Evolutionary conservation across 1,140 invertebrate species (phyloP), one percentile per base, ranked within the genome.

Genomic region (Drosophila rufa): DNA sequence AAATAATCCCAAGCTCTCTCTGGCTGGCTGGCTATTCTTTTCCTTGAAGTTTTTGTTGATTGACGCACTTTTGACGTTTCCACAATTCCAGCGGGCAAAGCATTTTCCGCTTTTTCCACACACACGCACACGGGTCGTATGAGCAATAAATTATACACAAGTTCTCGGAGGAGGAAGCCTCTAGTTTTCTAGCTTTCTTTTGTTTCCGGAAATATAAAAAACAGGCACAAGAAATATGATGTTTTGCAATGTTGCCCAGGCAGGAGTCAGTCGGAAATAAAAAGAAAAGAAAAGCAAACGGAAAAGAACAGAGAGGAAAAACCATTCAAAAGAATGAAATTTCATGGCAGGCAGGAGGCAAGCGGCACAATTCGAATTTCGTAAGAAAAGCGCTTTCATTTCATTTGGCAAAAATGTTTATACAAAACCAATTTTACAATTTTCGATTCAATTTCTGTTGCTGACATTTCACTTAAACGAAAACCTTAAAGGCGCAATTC

Each of bases 381-480:
- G 74, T 83, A 89, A 87, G 84, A 87, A 89, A 87, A 87, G 77
- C 81, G 86, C 89, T 87, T 87, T 87, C 84, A 87, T 87, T 86
- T 86, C 82, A 87, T 86, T 87, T 87, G 77, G 84, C 81, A 90
- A 90, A 89, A 89, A 89, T 89, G 80, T 84, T 89, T 89, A 89
- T 89, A 90, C 85, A 90, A 90, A 90, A 90, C 85, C 85, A 90
- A 90, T 90, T 90, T 90, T 90, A 90, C 85, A 90, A 90, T 90
- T 89, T 90, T 90, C 85, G 80, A 86, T 91, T 91, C 87, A 91
- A 91, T 91, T 91, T 91, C 86, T 91, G 86, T 74, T 80, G 70
- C 86, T 91, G 86, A 91, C 86, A 91, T 91, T 91, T 86, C 82
- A 90, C 82, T 91, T 91, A 91, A 91, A 91, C 82, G 86, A 91